These are phyloP conservation scores for Leptobrachium leishanense DNA, from an alignment of 2,113 vertebrate genomes.

Conservation along the genomic window DNA sequence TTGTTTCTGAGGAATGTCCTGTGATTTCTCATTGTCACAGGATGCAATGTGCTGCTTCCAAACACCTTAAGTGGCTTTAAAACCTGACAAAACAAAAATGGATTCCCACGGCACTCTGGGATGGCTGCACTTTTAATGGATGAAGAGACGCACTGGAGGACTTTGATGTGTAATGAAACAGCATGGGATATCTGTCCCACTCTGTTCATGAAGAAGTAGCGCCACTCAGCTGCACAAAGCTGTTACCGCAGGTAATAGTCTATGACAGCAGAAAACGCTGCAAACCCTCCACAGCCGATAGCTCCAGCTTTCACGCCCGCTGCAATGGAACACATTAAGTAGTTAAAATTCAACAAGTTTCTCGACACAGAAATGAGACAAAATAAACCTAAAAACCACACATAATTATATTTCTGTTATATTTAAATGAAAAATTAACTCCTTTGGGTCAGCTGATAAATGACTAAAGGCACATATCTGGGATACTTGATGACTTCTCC, in stretches of 20 bases:
- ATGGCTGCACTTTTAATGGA: too few relatives aligned
- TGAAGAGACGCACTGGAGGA: background rate
- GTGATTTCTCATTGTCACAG: background rate
- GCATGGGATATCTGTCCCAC: background rate
- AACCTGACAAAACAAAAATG: background rate
- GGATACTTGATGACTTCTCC: too few relatives aligned
- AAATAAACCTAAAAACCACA: too few relatives aligned
- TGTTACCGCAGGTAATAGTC: slow-evolving; percentile 89
- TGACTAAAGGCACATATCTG: too few relatives aligned
- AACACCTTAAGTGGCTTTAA: background rate
- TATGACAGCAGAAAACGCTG: slow-evolving; percentile 92
- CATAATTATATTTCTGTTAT: too few relatives aligned
- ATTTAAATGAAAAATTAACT: too few relatives aligned
- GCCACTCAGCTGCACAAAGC: background rate
- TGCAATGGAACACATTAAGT: slow-evolving; percentile 55
- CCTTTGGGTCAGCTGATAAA: too few relatives aligned
- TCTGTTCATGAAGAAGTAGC: background rate
- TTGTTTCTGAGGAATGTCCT: background rate
- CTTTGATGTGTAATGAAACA: background rate
- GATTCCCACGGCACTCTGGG: background rate
- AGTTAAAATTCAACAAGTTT: slow-evolving; percentile 59
- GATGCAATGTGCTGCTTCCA: background rate
- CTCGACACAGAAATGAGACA: too few relatives aligned
- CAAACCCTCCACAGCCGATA: slow-evolving; percentile 93
- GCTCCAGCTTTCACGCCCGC: slow-evolving; percentile 90